A percentile compares a stretch with the other conserved stretches of the same genome.
Conservation (phyloP, 2,888 invertebrate species). For the Cerastoderma edule region DNA sequence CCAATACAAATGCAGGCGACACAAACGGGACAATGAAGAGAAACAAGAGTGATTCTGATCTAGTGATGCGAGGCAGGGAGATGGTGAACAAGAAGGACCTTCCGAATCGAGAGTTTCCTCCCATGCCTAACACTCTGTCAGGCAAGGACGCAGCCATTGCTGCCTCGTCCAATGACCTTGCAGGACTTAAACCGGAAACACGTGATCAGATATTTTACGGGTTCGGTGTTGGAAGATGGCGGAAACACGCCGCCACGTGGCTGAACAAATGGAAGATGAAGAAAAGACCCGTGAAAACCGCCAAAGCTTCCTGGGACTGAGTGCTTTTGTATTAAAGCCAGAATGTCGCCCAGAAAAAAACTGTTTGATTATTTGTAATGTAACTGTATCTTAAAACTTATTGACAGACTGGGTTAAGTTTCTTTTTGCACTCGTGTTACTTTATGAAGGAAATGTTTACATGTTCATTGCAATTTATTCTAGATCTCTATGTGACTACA, state of each 20-base stretch:
- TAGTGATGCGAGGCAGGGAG: slow-evolving; percentile 24
- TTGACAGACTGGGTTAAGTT: too few relatives aligned
- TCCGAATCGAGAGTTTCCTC: slow-evolving; percentile 9
- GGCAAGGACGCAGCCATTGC: background rate
- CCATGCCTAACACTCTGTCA: slow-evolving; percentile 21
- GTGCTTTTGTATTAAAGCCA: too few relatives aligned
- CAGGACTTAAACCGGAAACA: slow-evolving; percentile 30
- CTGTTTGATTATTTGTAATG: too few relatives aligned
- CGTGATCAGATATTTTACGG: slow-evolving; percentile 50
- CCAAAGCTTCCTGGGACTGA: slow-evolving; percentile 44
- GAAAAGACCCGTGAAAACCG: slow-evolving; percentile 47
- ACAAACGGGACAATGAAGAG: background rate
- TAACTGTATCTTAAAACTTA: too few relatives aligned
- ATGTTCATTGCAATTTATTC: too few relatives aligned
- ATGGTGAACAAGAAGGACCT: slow-evolving; percentile 7
- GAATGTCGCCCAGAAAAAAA: too few relatives aligned
- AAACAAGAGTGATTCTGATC: slow-evolving; percentile 34
- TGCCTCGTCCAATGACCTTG: background rate
- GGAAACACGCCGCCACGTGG: slow-evolving; percentile 43
- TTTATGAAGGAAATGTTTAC: too few relatives aligned
- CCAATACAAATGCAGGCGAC: background rate
- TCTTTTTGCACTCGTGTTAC: too few relatives aligned
- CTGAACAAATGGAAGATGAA: slow-evolving; percentile 54
- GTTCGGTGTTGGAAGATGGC: slow-evolving; percentile 51
- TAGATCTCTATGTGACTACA: too few relatives aligned